A percentile compares a stretch with the other conserved stretches of the same genome.
phyloP scores from a whole-genome alignment of 2,113 vertebrate species.

The Tursiops truncatus region DNA sequence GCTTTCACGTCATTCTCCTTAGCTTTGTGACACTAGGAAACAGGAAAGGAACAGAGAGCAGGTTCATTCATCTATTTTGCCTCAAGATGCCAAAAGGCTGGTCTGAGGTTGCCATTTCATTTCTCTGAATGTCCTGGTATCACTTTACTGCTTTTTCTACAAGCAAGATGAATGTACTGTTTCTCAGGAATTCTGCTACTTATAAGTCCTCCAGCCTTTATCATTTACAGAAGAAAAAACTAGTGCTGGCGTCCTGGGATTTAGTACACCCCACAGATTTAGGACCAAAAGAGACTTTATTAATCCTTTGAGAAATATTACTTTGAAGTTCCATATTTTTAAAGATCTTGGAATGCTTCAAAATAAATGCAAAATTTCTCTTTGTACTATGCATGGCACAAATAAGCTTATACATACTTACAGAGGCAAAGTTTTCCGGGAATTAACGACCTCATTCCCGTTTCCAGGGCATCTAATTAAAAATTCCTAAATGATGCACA shows the following conservation, averaged over 20 bases:
- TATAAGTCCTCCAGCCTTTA: background rate
- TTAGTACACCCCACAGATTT: background rate
- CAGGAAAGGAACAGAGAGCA: background rate
- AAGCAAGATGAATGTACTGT: background rate
- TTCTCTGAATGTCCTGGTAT: background rate
- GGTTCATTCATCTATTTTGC: background rate
- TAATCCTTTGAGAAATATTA: background rate
- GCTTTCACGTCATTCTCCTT: background rate
- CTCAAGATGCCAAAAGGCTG: background rate
- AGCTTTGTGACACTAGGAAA: background rate
- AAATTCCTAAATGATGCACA: background rate
- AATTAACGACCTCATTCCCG: background rate
- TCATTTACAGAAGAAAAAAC: slow-evolving; percentile 1
- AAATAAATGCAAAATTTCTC: slow-evolving; percentile 4
- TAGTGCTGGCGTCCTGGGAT: background rate
- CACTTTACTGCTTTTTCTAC: background rate
- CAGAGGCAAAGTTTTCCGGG: background rate
- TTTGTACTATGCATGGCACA: background rate
- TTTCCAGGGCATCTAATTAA: background rate
- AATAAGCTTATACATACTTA: background rate
- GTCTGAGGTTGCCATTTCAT: background rate
- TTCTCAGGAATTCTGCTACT: background rate
- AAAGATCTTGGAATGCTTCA: background rate
- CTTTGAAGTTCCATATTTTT: background rate
- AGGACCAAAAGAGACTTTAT: background rate